A percentile compares a stretch with the other conserved stretches of the same genome.
These are phyloP conservation scores for Percopsis omiscomaycus DNA, from an alignment of 2,797 vertebrate species.

Conservation along the genomic window DNA sequence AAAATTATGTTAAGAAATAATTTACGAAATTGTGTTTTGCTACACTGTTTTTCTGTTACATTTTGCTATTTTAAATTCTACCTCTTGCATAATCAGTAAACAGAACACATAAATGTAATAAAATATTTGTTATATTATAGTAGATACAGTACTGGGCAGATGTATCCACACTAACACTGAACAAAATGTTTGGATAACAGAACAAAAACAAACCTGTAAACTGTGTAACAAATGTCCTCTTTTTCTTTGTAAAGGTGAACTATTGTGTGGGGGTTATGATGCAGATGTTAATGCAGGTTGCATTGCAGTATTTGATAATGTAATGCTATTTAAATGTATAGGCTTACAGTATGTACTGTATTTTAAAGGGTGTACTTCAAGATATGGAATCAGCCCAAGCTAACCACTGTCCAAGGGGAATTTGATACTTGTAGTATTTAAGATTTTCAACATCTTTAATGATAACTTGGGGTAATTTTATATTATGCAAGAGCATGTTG, in stretches of 20 bases:
- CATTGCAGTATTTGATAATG: slow-evolving; percentile 32
- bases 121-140: slow-evolving; percentile 17
- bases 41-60: slow-evolving; percentile 18
- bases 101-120: slow-evolving; percentile 23
- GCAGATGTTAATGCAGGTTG: slow-evolving; percentile 9
- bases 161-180: background rate
- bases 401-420: slow-evolving; percentile 2
- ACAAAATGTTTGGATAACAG: slow-evolving; percentile 11
- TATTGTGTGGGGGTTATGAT: too few species aligned
- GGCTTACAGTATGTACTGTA: background rate
- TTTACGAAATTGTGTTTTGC: slow-evolving; percentile 31
- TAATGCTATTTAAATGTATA: slow-evolving; percentile 6
- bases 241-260: too few species aligned
- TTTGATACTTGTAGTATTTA: slow-evolving; percentile 9
- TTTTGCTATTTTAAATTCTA: slow-evolving; percentile 11
- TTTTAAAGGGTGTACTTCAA: slow-evolving; percentile 20
- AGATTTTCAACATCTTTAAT: slow-evolving; percentile 4
- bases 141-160: slow-evolving; percentile 2
- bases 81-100: slow-evolving; percentile 19
- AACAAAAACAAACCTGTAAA: background rate
- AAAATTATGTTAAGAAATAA: slow-evolving; percentile 56
- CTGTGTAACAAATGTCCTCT: too few species aligned
- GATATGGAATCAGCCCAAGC: slow-evolving; percentile 38
- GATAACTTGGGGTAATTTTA: slow-evolving; percentile 24
- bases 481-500: slow-evolving; percentile 30